Evolutionary conservation across 2,113 vertebrate species (phyloP).

Genomic region (Crotalus helleri): DNA sequence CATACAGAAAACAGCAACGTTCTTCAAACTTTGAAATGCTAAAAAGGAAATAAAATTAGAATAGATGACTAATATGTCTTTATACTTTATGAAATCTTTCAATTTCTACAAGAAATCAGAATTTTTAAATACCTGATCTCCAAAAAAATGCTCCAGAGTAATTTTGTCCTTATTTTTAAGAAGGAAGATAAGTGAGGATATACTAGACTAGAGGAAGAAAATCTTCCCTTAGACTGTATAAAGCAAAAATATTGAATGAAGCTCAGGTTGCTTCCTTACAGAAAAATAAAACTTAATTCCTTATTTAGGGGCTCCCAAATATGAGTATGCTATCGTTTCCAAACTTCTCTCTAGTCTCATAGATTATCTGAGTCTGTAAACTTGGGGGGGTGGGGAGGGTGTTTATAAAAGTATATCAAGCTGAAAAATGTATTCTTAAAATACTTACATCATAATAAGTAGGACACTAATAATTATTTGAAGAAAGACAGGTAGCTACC

Average conservation of each 20-base stretch:
- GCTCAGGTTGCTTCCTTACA: neutral
- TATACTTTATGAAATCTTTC: neutral
- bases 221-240: neutral
- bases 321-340: neutral
- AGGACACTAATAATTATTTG: neutral
- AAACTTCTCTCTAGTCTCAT: neutral
- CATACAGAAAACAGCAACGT: slow-evolving; percentile 94
- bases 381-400: no score
- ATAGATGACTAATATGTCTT: neutral
- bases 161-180: neutral
- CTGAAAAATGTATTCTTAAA: neutral
- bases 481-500: neutral
- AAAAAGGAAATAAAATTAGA: slow-evolving; percentile 53
- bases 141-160: slow-evolving; percentile 7
- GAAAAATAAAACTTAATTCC: neutral
- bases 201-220: neutral
- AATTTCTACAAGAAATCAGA: neutral
- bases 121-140: neutral
- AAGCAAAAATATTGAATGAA: neutral
- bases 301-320: neutral
- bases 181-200: neutral
- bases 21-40: slow-evolving; percentile 99
- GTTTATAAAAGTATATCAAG: neutral
- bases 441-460: neutral
- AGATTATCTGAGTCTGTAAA: neutral